Evolutionary conservation across 2,113 vertebrate genomes (phyloP).

Genomic region (Brachypodius melanocephalos): DNA sequence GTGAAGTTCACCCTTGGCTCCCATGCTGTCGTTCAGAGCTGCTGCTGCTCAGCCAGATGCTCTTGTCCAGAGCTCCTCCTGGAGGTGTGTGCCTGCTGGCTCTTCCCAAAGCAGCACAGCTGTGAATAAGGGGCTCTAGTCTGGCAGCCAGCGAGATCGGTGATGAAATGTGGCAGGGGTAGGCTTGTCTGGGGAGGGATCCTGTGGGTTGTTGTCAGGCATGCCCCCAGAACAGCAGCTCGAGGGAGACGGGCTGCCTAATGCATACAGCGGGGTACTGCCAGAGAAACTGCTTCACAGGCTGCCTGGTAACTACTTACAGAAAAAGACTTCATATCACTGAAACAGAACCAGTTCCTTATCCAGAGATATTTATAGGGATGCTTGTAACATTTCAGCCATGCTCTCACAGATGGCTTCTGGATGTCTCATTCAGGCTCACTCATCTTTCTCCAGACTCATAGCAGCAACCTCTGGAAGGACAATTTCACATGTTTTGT

Average conservation of each 20-base stretch:
- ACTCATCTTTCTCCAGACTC: background rate
- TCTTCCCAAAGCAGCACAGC: background rate
- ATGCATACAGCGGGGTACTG: background rate
- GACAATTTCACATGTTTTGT: background rate
- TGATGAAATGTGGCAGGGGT: background rate
- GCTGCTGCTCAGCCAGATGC: background rate
- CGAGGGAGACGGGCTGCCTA: background rate
- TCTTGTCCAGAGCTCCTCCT: background rate
- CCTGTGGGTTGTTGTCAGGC: background rate
- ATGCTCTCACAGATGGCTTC: background rate
- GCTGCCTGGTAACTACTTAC: slow-evolving; percentile 20
- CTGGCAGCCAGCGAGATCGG: background rate
- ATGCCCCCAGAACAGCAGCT: background rate
- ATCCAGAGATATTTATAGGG: background rate
- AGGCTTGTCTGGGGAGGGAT: background rate
- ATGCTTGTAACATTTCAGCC: background rate
- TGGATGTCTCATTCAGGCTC: background rate
- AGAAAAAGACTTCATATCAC: background rate
- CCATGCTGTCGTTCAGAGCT: background rate
- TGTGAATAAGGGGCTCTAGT: background rate
- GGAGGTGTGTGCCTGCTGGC: background rate
- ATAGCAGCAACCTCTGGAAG: background rate
- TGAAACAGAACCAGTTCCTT: background rate
- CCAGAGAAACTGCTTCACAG: background rate
- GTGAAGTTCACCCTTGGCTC: background rate